Evolutionary conservation across 2,113 vertebrate genomes (phyloP), one percentile per base, ranked within the genome.

Genomic region (Spizaetus ornatus): DNA sequence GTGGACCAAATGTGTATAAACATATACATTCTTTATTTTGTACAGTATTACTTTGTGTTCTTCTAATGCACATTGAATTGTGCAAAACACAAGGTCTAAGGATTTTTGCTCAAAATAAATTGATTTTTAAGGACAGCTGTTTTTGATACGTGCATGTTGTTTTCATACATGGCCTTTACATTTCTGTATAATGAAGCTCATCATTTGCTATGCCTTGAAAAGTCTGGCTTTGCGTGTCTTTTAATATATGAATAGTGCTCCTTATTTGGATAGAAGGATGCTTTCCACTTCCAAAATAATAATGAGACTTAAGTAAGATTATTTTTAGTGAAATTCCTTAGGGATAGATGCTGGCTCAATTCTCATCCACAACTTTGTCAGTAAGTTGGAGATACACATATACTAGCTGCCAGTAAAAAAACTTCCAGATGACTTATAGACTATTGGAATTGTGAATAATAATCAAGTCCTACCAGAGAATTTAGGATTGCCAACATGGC

Each of bases 91-190:
- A 26, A 55, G 4, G 21, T 42, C 26, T 76, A 13, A 43, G 40
- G 20, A 10, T 53, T 62, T 81, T 92, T 91, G 7, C 9, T 50
- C 19, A 36, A 86, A 86, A 86, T 3, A 2, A 3, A 11, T 26
- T 48, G 8, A 40, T 52, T 74, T 76, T 79, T 59, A 52, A 61
- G 48, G 82, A 34, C 10, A 1, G 0, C 6, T 43, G 10, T 0
- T 79, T 91, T 70, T 87, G 32, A 47, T 74, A 36, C 0, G 0
- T 0, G 1, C 12, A 6, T 29, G 9, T 10, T 52, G 32, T 71
- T 91, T 84, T 62, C 38, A 26, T 67, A 42, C 8, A 11, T 13
- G 76, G 3, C 42, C 18, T 88, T 90, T 45, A n/a, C 4, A 6
- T 34, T 83, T 79, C 43, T 79, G 6, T 10, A 10, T n/a, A 36